Evolutionary conservation across 2,797 vertebrate species (phyloP), one percentile per base, ranked within the genome.

Genomic region (Xyrichtys novacula): DNA sequence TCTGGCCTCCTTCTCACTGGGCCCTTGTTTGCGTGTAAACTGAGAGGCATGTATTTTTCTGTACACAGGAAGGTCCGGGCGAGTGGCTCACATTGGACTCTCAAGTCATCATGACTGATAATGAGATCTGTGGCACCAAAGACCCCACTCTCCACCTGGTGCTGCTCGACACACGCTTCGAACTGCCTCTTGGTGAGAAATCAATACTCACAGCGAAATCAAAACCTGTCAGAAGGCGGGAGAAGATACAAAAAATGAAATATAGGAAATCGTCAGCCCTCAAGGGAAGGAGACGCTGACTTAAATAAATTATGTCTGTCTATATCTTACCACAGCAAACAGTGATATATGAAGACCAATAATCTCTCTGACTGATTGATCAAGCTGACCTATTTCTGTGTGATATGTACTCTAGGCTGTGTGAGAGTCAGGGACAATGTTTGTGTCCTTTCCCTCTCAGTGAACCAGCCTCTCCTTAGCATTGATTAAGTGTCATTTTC

Each of bases 101-200:
- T 29, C 96, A 99, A 83, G 97, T 96, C 78, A 97, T 99, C 91
- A 98, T 99, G 98, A 93, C 95, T 0, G 96, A 98, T 88, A 98
- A 96, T 0, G 98, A 99, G 89, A 98, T 99, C 89, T 98, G 97
- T 0, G 98, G 98, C 85, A 99, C 98, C 90, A 98, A 98, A 94
- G 97, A 98, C 42, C 98, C 98, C 10, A 99, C 98, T 14, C 96
- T 97, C 71, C 97, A 99, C 84, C 93, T 96, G 63, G 96, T 99
- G 81, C 94, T 99, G 60, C 94, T 99, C 0, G 98, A 99, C 85
- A 97, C 96, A 0, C 96, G 96, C 78, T 99, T 99, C 0, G 98
- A 99, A 85, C 92, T 98, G 83, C 98, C 98, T 0, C 92, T 98
- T 1, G 98, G 98, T 99, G 90, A 85, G 87, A 62, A 69, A 78